A percentile compares a stretch with the other conserved stretches of the same genome.
phyloP scores from a whole-genome alignment of 2,888 invertebrate species.

The Eumacrocentrus americanus region DNA sequence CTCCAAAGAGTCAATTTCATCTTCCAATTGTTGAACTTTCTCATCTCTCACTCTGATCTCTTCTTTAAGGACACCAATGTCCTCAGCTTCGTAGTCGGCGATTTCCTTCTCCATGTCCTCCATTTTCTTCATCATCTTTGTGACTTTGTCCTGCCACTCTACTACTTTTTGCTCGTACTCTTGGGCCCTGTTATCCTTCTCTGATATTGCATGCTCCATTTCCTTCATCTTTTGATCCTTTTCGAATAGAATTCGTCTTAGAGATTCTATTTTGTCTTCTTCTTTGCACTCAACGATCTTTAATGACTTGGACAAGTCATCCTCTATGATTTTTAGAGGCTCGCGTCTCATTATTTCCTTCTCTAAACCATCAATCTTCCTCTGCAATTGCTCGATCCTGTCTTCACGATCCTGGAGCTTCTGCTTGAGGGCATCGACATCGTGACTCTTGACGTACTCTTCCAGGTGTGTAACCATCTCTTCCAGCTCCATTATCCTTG shows the following conservation, averaged over 20 bases:
- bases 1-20: constrained; percentile 53
- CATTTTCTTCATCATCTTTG: constrained; percentile 38
- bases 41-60: constrained; percentile 50
- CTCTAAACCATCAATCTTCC: constrained; percentile 35
- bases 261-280: constrained; percentile 2
- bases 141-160: constrained; percentile 45
- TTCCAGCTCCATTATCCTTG: constrained; percentile 50
- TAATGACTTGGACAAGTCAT: neutral
- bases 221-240: constrained; percentile 46
- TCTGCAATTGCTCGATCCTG: constrained; percentile 48
- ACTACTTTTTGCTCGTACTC: constrained; percentile 45
- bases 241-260: constrained; percentile 29
- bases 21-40: constrained; percentile 47
- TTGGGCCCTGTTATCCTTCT: constrained; percentile 48
- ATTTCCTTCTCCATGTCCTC: constrained; percentile 43
- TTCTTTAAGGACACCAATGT: constrained; percentile 48
- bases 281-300: constrained; percentile 1
- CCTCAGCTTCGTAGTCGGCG: constrained; percentile 45
- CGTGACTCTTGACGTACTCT: constrained; percentile 52
- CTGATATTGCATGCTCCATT: constrained; percentile 46
- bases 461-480: constrained; percentile 54
- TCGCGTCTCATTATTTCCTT: constrained; percentile 36
- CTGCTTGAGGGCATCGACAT: constrained; percentile 50
- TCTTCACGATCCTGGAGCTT: constrained; percentile 52
- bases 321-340: neutral